Evolutionary conservation across 2,797 vertebrate species (phyloP).

Genomic region (Simalia tracyae): DNA sequence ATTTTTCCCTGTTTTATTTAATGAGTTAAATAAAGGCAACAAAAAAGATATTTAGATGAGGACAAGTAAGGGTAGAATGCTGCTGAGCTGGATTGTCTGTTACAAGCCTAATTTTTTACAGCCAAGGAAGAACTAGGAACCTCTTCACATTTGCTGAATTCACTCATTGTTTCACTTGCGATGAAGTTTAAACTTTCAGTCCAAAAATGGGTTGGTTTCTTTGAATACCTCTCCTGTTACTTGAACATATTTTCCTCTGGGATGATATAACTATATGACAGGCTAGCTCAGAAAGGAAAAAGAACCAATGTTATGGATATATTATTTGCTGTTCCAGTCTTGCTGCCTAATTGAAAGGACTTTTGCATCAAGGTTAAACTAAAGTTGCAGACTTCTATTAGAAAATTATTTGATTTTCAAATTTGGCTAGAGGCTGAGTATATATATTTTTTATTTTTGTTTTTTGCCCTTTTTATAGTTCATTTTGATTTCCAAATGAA

Average conservation of each 20-base stretch:
- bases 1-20: neutral
- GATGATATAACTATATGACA: slow-evolving; percentile 67
- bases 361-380: slow-evolving; percentile 43
- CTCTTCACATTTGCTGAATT: neutral
- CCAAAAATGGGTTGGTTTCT: slow-evolving; percentile 50
- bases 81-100: neutral
- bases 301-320: neutral
- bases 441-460: slow-evolving; percentile 35
- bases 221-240: slow-evolving; percentile 68
- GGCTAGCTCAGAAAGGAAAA: slow-evolving; percentile 57
- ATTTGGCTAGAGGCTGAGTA: slow-evolving; percentile 16
- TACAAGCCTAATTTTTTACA: neutral
- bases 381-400: slow-evolving; percentile 43
- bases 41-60: neutral
- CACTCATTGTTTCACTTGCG: slow-evolving; percentile 13
- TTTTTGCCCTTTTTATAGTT: slow-evolving; percentile 20
- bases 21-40: neutral
- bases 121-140: neutral
- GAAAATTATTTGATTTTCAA: slow-evolving; percentile 22
- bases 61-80: neutral
- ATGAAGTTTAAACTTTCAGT: neutral
- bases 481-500: slow-evolving; percentile 26
- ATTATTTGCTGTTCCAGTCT: slow-evolving; percentile 51
- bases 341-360: slow-evolving; percentile 47
- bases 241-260: slow-evolving; percentile 67